These are phyloP conservation scores for Steinernema carpocapsae DNA, from an alignment of 2,888 invertebrate species.

Conservation along the genomic window DNA sequence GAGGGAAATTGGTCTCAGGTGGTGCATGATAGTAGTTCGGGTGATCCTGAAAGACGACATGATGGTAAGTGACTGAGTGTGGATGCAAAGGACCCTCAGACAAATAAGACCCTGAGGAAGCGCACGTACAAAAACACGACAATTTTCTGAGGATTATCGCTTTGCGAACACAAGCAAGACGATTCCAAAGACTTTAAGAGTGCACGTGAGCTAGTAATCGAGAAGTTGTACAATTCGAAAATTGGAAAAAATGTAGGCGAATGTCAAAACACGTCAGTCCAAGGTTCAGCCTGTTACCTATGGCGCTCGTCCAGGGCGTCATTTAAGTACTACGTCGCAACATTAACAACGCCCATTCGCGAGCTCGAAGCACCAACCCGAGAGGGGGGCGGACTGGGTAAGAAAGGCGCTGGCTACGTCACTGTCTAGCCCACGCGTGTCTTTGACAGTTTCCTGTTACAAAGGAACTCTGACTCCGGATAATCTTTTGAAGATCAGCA, in stretches of 20 bases:
- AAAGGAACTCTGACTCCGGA: neutral
- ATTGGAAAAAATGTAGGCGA: no score
- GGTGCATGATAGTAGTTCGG: conserved; percentile 2
- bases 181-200: neutral
- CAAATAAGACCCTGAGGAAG: neutral
- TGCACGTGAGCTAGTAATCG: neutral
- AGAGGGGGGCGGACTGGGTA: conserved; percentile 7
- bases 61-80: neutral
- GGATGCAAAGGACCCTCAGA: neutral
- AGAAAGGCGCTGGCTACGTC: conserved; percentile 13
- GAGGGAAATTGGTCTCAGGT: neutral
- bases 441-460: neutral
- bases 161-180: neutral
- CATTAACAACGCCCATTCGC: conserved; percentile 23
- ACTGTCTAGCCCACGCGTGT: neutral
- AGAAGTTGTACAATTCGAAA: neutral
- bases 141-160: conserved; percentile 12
- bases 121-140: conserved; percentile 19
- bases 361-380: neutral
- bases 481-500: conserved; percentile 21
- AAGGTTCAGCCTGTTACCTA: no score
- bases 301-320: neutral
- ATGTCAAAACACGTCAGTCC: no score
- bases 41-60: neutral
- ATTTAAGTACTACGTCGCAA: conserved; percentile 29